Evolutionary conservation across 1,140 invertebrate genomes (phyloP).

Genomic region (Bombus sibiricus): DNA sequence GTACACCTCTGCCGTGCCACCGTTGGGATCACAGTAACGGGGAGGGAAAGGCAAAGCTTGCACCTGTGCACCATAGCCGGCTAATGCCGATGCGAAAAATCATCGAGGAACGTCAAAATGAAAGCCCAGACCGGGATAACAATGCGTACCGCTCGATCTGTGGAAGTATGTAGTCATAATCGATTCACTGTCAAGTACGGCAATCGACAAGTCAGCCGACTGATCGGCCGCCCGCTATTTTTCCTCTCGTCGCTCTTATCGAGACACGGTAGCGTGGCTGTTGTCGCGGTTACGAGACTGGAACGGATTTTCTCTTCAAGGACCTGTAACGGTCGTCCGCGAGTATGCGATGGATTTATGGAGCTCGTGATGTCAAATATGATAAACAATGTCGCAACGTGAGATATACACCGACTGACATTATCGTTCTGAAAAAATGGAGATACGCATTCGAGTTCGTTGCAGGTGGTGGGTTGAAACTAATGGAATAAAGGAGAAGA

Average conservation of each 20-base stretch:
- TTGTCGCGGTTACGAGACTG: conserved; percentile 22
- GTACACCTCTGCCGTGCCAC: neutral
- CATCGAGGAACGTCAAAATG: neutral
- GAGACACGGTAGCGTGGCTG: neutral
- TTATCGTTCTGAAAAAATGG: conserved; percentile 2
- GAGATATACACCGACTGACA: conserved; percentile 1
- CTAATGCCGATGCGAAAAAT: conserved; percentile 3
- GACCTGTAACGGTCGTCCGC: conserved; percentile 45
- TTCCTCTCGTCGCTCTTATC: neutral
- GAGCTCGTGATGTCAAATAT: conserved; percentile 14
- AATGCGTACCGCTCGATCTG: neutral
- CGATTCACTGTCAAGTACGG: conserved; percentile 59
- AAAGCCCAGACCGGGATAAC: neutral
- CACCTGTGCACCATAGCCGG: conserved; percentile 25
- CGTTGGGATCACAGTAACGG: neutral
- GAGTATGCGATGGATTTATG: conserved; percentile 31
- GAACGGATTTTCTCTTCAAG: conserved; percentile 53
- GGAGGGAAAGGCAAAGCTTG: neutral
- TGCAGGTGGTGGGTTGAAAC: no score
- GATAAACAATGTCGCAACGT: conserved; percentile 25
- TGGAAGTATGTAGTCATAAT: conserved; percentile 41
- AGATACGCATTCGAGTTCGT: neutral
- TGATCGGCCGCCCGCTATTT: neutral
- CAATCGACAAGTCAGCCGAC: neutral
- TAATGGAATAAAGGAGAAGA: neutral